Evolutionary conservation across 2,888 invertebrate species (phyloP), one percentile per base, ranked within the genome.

Genomic region (Temnothorax unifasciatus): DNA sequence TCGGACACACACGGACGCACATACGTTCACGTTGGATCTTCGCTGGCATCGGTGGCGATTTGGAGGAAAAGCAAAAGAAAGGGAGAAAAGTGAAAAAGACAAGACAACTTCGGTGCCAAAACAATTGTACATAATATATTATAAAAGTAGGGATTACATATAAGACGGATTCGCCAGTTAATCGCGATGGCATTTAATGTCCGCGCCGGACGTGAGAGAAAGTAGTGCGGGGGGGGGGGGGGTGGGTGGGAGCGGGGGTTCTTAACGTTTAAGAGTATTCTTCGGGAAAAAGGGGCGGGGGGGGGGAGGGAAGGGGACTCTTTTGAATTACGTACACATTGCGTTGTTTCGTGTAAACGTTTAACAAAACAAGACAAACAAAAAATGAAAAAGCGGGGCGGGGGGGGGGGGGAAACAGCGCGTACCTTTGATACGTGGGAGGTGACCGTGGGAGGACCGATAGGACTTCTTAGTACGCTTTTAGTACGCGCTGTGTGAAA

Each of bases 51-150:
- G 74, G 76, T 86, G 82, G 82, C 88, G 86, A 85, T 85, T 77
- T 34, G 13, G 13, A 38, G 47, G 52, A 25, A 13, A 21, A n/a
- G 11, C 13, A 18, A n/a, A 6, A 50, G n/a, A n/a, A 8, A 41
- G 2, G 21, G 25, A 15, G 2, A 18, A n/a, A 9, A 21, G 21
- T 15, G n/a, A 34, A 64, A 47, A 15, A 69, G 84, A 83, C 86
- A 83, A 85, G 82, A 86, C 83, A 91, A 88, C 93, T 92, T 89
- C 90, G 93, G 94, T 95, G 95, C 95, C 94, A 94, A 34, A 94
- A 93, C 87, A 93, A 68, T 93, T 94, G 94, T 94, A 94, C 86
- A 94, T 94, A 94, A 92, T 93, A 94, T 92, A 92, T 93, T 93
- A 93, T 34, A 41, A 41, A 93, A 74, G 90, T 94, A 93, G 92